Conservation (phyloP, 2,888 invertebrate species). For the Dinocampus coccinellae region DNA sequence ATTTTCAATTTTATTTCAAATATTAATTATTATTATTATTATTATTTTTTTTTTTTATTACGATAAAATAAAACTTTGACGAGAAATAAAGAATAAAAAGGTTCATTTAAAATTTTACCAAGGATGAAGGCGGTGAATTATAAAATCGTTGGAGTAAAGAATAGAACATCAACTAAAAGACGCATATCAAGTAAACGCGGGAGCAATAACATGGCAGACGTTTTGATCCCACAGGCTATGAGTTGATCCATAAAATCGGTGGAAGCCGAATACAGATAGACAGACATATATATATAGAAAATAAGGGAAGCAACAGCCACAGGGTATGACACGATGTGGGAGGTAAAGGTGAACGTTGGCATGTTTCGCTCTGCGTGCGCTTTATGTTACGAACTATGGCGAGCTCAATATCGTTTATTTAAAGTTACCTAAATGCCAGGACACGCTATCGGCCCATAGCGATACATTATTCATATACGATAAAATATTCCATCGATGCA, state of each 20-base stretch:
- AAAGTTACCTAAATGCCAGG: slow-evolving; percentile 44
- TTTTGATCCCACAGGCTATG: slow-evolving; percentile 25
- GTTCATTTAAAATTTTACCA: neutral
- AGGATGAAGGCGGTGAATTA: too few species aligned
- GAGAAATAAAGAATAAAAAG: neutral
- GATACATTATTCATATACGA: slow-evolving; percentile 51
- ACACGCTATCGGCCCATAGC: slow-evolving; percentile 42
- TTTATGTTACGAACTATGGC: neutral
- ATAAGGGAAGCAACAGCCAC: slow-evolving; percentile 12
- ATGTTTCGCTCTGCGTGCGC: neutral
- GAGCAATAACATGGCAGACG: slow-evolving; percentile 5
- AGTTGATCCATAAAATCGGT: slow-evolving; percentile 34
- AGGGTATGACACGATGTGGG: neutral
- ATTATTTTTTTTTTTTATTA: too few species aligned
- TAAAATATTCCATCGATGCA: slow-evolving; percentile 46
- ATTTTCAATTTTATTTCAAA: too few species aligned
- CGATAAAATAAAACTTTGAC: too few species aligned
- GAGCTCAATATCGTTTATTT: slow-evolving; percentile 37
- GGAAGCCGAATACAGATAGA: slow-evolving; percentile 6
- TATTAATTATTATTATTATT: too few species aligned
- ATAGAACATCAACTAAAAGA: neutral
- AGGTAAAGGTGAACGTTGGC: neutral
- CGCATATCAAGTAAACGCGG: neutral
- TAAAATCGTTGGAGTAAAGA: neutral
- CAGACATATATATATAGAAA: neutral